These are phyloP conservation scores for Ceratosolen solmsi DNA, from an alignment of 1,140 invertebrate genomes.

Conservation along the genomic window DNA sequence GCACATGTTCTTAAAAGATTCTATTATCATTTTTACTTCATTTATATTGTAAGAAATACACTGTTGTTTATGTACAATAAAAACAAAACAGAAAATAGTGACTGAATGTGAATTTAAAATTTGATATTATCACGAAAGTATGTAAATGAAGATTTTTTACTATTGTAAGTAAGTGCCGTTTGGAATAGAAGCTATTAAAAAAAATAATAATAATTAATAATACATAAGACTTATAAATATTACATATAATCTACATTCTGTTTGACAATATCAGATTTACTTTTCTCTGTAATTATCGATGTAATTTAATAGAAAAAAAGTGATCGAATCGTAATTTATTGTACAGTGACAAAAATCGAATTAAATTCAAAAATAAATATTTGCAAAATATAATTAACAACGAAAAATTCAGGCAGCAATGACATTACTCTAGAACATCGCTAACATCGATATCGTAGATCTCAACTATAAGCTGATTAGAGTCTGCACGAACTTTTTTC, in stretches of 20 bases:
- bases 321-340: too few species aligned
- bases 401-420: not conserved
- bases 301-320: too few species aligned
- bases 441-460: not conserved
- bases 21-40: not conserved
- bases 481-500: not conserved
- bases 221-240: not conserved
- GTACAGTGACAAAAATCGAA: not conserved
- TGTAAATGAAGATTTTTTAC: not conserved
- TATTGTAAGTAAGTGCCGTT: not conserved
- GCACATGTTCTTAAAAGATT: not conserved
- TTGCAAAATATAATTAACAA: not conserved
- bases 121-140: not conserved
- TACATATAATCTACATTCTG: too few species aligned
- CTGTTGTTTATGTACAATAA: not conserved
- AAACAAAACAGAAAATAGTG: not conserved
- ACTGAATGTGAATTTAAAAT: not conserved
- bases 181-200: not conserved
- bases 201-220: constrained; percentile 2
- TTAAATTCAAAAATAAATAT: not conserved
- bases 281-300: too few species aligned
- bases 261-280: too few species aligned
- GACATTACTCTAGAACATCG: not conserved
- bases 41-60: not conserved
- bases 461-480: not conserved